Evolutionary conservation across 2,113 vertebrate genomes (phyloP), one percentile per base, ranked within the genome.

Genomic region (Eonycteris spelaea): DNA sequence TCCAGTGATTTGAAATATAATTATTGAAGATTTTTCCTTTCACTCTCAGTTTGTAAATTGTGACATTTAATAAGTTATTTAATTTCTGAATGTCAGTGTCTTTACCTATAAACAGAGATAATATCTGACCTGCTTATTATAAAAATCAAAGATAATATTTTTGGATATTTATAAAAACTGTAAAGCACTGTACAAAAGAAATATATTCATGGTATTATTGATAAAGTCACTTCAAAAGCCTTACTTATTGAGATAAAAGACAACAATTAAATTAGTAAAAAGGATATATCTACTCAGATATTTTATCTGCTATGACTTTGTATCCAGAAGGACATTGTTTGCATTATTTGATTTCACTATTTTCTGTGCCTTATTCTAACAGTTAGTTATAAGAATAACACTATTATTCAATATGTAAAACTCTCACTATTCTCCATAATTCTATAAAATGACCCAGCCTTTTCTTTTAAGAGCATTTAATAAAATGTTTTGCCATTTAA

Each of bases 401-500:
- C 28, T 82, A 65, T 94, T 86, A 68, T 61, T 85, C 57, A 88
- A 73, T 8, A 26, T 28, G 2, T 63, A 22, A 91, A 57, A 30
- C 33, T 85, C 30, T 79, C 38, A 15, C 12, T 91, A 10, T 38
- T 86, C 2, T 21, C 83, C 38, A 18, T 85, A 75, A 40, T 63
- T 63, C 28, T 95, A 70, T 35, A 68, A 61, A 89, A 87, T 75
- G 33, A 73, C 16, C 24, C 40, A 16, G 48, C 21, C 19, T 74
- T 33, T 28, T 86, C 33, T 71, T 78, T 90, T 79, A 85, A 85
- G 48, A 91, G 11, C 22, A 55, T 68, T 91, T 93, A 85, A 67
- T 35, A 85, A 89, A 95, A 92, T 85, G 63, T 82, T 80, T 91
- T 90, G 55, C n/a, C 33, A 65, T 70, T 90, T 90, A 85, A 77